A percentile compares a stretch with the other conserved stretches of the same genome.
These are phyloP conservation scores for Hypercompe scribonia DNA, from an alignment of 2,888 invertebrate species.

Conservation along the genomic window DNA sequence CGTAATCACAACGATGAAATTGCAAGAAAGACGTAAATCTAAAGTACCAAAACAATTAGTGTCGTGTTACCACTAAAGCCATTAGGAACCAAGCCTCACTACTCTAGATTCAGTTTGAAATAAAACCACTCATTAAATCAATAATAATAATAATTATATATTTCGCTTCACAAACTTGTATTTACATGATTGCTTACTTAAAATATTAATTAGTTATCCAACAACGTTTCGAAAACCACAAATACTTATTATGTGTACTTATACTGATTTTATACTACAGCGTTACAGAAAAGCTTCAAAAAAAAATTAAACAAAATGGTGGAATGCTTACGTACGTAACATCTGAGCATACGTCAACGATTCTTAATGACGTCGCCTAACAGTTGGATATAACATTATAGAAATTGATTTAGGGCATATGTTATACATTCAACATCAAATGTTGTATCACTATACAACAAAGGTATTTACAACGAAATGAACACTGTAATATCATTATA, in stretches of 20 bases:
- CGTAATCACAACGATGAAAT: no score
- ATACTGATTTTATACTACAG: conserved; percentile 66
- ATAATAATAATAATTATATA: conserved; percentile 80
- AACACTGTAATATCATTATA: conserved; percentile 79
- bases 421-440: conserved; percentile 57
- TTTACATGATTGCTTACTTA: conserved; percentile 84
- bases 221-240: conserved; percentile 78
- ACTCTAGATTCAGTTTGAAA: background rate
- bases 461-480: conserved; percentile 76
- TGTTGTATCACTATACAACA: no score
- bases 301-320: conserved; percentile 61
- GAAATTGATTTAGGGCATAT: conserved; percentile 37
- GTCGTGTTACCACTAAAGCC: no score
- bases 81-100: no score
- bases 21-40: no score
- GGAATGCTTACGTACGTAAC: conserved; percentile 80
- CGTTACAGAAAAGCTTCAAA: conserved; percentile 63
- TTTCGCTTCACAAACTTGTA: conserved; percentile 83
- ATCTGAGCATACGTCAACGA: conserved; percentile 57
- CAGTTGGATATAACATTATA: conserved; percentile 25
- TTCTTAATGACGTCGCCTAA: conserved; percentile 30
- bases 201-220: conserved; percentile 73
- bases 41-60: no score
- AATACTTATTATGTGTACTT: conserved; percentile 79
- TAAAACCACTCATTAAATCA: conserved; percentile 47